Evolutionary conservation across 1,140 invertebrate species (phyloP), one percentile per base, ranked within the genome.

Genomic region (Nylanderia fulva): DNA sequence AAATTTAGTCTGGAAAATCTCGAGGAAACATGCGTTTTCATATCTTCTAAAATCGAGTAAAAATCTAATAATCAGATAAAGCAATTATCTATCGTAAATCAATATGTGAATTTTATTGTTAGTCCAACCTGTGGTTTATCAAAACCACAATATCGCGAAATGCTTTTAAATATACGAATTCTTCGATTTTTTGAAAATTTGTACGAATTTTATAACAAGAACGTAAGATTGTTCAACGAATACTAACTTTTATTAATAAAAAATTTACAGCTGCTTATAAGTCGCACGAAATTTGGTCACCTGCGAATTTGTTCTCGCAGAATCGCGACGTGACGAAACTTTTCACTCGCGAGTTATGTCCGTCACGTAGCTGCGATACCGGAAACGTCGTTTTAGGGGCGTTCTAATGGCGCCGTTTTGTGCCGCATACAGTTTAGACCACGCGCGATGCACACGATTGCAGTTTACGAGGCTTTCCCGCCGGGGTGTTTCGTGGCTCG

Each of bases 361-460:
- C 66, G 77, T 82, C 77, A 82, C 77, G 77, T 82, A 71, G 18
- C 15, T 18, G 52, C 77, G 77, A 82, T 82, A 72, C 36, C 66
- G 36, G n/a, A 71, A 71, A 15, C 52, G 66, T 39, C 13, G 54
- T 58, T 82, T 72, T 42, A 58, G 48, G 36, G 21, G 64, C 45
- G 36, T 80, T 21, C 66, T 71, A 82, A 72, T 82, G 66, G 77
- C 66, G 66, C 52, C 68, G 77, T 60, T 82, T 60, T 68, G 21
- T 24, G 18, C 36, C 56, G 36, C 52, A 4, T n/a, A n/a, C 60
- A 36, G 61, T 71, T 80, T 58, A 80, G 64, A 58, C 48, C 77
- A 58, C 63, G 66, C 52, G 77, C 64, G 77, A 80, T 80, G 63
- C 76, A 39, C 63, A 80, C 64, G 75, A 71, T 58, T 60, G 64